Evolutionary conservation across 1,140 invertebrate species (phyloP), one percentile per base, ranked within the genome.

Genomic region (Ditylenchus dipsaci): DNA sequence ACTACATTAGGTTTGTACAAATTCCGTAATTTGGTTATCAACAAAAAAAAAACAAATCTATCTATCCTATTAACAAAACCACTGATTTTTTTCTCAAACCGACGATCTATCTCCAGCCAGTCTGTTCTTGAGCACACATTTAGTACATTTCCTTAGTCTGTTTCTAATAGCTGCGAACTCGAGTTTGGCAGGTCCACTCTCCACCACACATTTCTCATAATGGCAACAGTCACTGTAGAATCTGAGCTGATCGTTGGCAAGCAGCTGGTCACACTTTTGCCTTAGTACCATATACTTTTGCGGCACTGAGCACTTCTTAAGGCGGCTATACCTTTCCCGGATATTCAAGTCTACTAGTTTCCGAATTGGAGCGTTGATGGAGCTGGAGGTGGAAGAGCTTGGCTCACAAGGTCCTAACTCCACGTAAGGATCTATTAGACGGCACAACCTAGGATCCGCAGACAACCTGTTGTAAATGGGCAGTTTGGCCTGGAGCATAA

Each of bases 151-250:
- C 21, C 63, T 33, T n/a, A 72, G 33, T 11, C 53, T 29, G 57
- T 75, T 72, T 19, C 71, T 59, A 29, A 68, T 33, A 21, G 71
- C 42, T 7, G 71, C 73, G 45, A 76, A 63, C 67, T 72, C 59
- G 8, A 42, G n/a, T 19, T 67, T 65, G 9, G 73, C 65, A 11
- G 63, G 61, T 19, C 65, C 73, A 47, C 73, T 76, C 47, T 72
- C 71, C 27, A 76, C 61, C 13, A 76, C 58, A 59, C 61, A 74
- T 23, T 62, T 64, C 43, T 72, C 71, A 23, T 66, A 72, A 26
- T 72, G 71, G 19, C 71, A 62, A 67, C 71, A 72, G 42, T 71
- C 72, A 26, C 72, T 23, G 53, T 58, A 73, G 59, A 65, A 72
- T 13, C 71, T 65, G 23, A 65, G 62, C 19, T 57, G 47, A 13